Base-by-base conservation (phyloP, 2,797 vertebrate species). In the Momotus momota region DNA sequence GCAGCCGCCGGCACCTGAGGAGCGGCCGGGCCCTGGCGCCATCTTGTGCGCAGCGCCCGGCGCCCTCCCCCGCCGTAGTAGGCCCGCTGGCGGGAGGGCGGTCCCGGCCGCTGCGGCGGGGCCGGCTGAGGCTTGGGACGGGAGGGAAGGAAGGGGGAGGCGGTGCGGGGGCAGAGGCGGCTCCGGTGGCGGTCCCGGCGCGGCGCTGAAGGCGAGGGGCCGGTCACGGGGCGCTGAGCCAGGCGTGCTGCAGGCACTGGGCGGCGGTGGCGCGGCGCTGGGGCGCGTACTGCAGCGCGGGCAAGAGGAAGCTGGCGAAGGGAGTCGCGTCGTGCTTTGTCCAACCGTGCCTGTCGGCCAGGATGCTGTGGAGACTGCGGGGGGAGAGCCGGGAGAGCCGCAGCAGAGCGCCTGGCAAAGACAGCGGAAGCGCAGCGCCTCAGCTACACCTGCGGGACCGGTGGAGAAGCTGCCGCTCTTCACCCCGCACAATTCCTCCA, bases 331-430 rank as follows among this genome's bases (percentile, higher is more conserved):
- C 97, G 20, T 96, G 96, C 52, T 97, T 86, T 14, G 91, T 89
- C 97, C 98, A 98, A 83, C 98, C 94, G 91, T 99, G 98, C 81
- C 98, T 98, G 92, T 98, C 98, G 21, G 97, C 95, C 88, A 99
- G 97, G 58, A 98, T 84, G 60, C 98, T 97, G 25, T 97, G 98
- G 21, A 99, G 97, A 26, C 98, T 97, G 88, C 98, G 98, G 35
- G 97, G 96, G 61, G 57, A 96, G 54, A 99, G 97, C 2, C 94
- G 89, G 72, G 97, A 96, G 16, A 99, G 94, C 51, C 93, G 97
- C 70, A 90, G 97, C 10, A 99, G 98, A 25, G 99, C 98, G 70
- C 98, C 99, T 99, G 80, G n/a, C 52, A 58, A 40, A 43, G 55
- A 88, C 11, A 80, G 71, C 4, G 14, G 22, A 11, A 74, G 73